Conservation (phyloP, 2,113 vertebrate genomes). For the Andinoacara biseriatus region DNA sequence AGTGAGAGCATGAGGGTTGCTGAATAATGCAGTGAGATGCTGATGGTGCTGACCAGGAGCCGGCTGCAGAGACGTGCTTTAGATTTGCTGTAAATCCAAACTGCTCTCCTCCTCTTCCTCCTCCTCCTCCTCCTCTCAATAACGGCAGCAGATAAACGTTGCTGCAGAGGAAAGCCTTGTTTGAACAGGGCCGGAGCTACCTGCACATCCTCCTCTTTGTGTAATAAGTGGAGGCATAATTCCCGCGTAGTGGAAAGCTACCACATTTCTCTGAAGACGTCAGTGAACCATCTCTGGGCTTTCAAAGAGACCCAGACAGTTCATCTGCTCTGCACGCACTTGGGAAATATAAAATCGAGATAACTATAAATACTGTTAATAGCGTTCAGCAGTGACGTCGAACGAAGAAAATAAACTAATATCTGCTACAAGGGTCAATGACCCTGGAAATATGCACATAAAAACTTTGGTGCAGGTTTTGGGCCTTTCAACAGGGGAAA, state of each 20-base stretch:
- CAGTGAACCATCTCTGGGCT: neutral
- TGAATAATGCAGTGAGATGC: slow-evolving; percentile 64
- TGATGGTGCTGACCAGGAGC: slow-evolving; percentile 31
- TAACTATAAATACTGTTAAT: neutral
- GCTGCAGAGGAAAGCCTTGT: slow-evolving; percentile 21
- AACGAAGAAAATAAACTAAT: neutral
- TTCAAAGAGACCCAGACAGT: neutral
- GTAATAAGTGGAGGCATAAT: neutral
- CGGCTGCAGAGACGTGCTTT: slow-evolving; percentile 30
- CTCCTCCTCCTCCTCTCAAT: neutral
- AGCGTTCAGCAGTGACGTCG: neutral
- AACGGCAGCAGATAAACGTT: neutral
- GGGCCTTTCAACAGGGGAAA: neutral
- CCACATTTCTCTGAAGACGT: neutral
- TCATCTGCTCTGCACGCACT: neutral
- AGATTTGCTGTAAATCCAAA: slow-evolving; percentile 23
- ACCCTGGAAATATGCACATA: neutral
- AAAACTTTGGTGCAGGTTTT: neutral
- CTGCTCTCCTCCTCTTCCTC: neutral
- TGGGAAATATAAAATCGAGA: neutral
- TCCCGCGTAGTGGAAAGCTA: neutral
- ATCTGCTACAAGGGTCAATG: neutral
- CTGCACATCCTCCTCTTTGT: neutral
- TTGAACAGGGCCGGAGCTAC: neutral
- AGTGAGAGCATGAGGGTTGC: slow-evolving; percentile 8